A percentile compares a stretch with the other conserved stretches of the same genome.
Evolutionary conservation across 2,113 vertebrate species (phyloP).

Genomic region (Rhabdornis inornatus): DNA sequence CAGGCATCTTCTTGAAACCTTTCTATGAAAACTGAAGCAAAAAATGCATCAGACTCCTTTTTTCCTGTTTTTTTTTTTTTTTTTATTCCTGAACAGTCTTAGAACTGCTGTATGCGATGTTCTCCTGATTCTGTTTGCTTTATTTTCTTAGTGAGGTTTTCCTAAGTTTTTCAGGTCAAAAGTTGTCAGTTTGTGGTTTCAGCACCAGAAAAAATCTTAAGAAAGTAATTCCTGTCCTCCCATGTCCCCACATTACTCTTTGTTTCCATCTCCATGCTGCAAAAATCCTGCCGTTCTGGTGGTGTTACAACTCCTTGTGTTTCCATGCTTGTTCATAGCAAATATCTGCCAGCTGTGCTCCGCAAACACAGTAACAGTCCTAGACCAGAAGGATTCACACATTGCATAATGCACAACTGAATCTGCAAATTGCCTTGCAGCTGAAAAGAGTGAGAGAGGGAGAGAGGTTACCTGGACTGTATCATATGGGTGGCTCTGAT

Average conservation of each 20-base stretch:
- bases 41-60: constrained; percentile 38
- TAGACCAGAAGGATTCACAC: not conserved
- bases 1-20: constrained; percentile 18
- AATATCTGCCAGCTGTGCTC: not conserved
- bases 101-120: not conserved
- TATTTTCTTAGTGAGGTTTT: not conserved
- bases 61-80: not conserved
- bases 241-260: not conserved
- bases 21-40: constrained; percentile 33
- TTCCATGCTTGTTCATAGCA: not conserved
- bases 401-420: not conserved
- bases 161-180: not conserved
- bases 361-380: not conserved
- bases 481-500: not conserved
- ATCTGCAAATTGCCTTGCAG: not conserved
- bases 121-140: not conserved
- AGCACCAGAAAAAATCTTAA: not conserved
- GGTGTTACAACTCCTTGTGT: not conserved
- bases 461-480: not conserved
- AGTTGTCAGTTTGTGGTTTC: not conserved
- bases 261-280: not conserved
- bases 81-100: not conserved
- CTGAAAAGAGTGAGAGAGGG: no score
- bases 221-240: not conserved
- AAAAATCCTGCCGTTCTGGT: not conserved